A percentile compares a stretch with the other conserved stretches of the same genome.
Evolutionary conservation across 2,888 invertebrate species (phyloP).

Genomic region (Formica aserva): DNA sequence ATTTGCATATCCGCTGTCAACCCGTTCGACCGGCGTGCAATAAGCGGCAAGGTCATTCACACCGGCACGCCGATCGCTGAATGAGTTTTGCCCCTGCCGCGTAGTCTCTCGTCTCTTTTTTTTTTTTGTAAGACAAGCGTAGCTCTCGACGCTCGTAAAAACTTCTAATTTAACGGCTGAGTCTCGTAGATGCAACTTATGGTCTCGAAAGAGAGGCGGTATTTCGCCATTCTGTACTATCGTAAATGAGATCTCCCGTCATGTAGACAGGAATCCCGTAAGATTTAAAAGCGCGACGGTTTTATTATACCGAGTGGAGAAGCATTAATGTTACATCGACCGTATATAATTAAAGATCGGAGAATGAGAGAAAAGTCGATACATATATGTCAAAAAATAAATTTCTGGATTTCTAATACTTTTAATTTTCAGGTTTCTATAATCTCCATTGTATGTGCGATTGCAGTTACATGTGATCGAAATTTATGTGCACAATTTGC

Average conservation of each 20-base stretch:
- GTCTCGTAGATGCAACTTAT: constrained; percentile 25
- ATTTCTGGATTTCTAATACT: neutral
- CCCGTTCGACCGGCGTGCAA: constrained; percentile 73
- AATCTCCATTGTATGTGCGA: constrained; percentile 8
- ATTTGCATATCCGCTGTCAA: constrained; percentile 82
- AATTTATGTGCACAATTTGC: constrained; percentile 32
- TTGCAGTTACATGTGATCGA: constrained; percentile 18
- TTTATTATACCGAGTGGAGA: neutral
- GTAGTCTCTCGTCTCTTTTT: constrained; percentile 30
- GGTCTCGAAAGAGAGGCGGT: constrained; percentile 11
- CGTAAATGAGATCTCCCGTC: constrained; percentile 45
- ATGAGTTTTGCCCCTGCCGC: constrained; percentile 56
- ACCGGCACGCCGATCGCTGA: constrained; percentile 66
- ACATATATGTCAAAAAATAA: neutral
- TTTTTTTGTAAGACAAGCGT: constrained; percentile 39
- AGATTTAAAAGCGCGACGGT: constrained; percentile 37
- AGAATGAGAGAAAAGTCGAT: neutral
- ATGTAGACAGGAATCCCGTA: constrained; percentile 35
- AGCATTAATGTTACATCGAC: neutral
- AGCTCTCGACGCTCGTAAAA: constrained; percentile 34
- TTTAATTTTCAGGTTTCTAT: neutral
- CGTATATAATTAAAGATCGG: neutral
- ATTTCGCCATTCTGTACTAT: constrained; percentile 23
- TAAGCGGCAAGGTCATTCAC: constrained; percentile 74
- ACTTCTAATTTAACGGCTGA: constrained; percentile 31